Percentiles rank a stretch among this genome's conserved stretches.
These are phyloP conservation scores for Salvelinus fontinalis DNA, from an alignment of 2,113 vertebrate genomes.

Conservation along the genomic window DNA sequence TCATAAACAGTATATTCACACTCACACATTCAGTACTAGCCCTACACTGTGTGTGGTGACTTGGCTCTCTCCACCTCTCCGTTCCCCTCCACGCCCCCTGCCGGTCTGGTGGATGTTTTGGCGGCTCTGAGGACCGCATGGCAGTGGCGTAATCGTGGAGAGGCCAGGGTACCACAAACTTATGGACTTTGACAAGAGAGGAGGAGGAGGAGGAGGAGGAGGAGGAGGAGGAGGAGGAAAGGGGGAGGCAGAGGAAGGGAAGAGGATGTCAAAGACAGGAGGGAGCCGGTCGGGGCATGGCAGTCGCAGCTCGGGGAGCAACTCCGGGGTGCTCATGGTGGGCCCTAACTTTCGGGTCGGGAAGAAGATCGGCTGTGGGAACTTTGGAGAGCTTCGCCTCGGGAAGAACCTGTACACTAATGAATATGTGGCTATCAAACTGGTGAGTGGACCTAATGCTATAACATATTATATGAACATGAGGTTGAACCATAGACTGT, in stretches of 20 bases:
- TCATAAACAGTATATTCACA: no score
- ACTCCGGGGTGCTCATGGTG: slow-evolving; percentile 97
- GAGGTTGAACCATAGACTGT: no score
- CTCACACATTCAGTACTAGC: no score
- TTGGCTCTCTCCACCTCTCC: slow-evolving; percentile 52
- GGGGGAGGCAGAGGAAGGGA: slow-evolving; percentile 92
- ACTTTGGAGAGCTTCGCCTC: slow-evolving; percentile 95
- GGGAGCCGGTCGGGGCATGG: slow-evolving; percentile 82
- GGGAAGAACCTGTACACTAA: slow-evolving; percentile 99
- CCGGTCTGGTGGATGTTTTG: slow-evolving; percentile 71
- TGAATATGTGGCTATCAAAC: slow-evolving; percentile 98
- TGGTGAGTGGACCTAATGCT: slow-evolving; percentile 78
- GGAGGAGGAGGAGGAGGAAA: slow-evolving; percentile 78
- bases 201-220: no score
- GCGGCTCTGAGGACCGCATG: slow-evolving; percentile 86
- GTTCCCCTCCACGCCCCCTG: slow-evolving; percentile 44
- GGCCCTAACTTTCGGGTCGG: slow-evolving; percentile 98
- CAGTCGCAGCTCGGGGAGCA: slow-evolving; percentile 79
- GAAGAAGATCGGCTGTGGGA: slow-evolving; percentile 98
- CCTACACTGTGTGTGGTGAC: neutral
- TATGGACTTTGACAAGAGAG: slow-evolving; percentile 99
- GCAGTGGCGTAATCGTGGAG: slow-evolving; percentile 98
- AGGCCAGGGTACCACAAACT: slow-evolving; percentile 99
- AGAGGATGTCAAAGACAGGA: slow-evolving; percentile 91
- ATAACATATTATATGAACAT: slow-evolving; percentile 38